phyloP scores from a whole-genome alignment of 2,797 vertebrate genomes.

The Acanthornis magna region DNA sequence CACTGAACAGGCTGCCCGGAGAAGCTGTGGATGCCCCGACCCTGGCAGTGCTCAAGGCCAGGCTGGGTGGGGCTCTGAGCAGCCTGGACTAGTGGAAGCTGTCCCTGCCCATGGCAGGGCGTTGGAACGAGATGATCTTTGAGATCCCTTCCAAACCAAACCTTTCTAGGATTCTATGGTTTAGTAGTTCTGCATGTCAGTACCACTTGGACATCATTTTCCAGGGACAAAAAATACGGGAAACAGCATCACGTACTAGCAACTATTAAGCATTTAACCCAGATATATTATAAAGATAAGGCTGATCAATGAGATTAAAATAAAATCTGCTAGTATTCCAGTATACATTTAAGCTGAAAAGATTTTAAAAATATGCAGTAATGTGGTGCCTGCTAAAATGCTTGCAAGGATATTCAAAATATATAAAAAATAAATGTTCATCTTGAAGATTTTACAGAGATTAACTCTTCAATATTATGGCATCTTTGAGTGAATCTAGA shows the following conservation, averaged over 20 bases:
- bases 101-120: not conserved
- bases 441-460: not conserved
- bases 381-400: not conserved
- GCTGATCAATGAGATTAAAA: not conserved
- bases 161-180: not conserved
- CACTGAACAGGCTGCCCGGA: not conserved
- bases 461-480: not conserved
- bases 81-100: not conserved
- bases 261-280: not conserved
- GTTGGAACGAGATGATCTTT: fast-evolving
- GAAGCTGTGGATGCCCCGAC: not conserved
- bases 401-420: not conserved
- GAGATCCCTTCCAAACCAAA: not conserved
- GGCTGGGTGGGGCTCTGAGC: not conserved
- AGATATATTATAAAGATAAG: not conserved
- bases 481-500: not conserved
- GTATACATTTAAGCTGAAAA: not conserved
- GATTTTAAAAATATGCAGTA: not conserved
- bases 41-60: not conserved
- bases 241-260: not conserved
- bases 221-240: not conserved
- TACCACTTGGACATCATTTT: not conserved
- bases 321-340: not conserved
- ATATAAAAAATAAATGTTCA: not conserved
- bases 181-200: not conserved